A percentile compares a stretch with the other conserved stretches of the same genome.
These are phyloP conservation scores for Oreochromis niloticus DNA, from an alignment of 2,113 vertebrate genomes.

Conservation along the genomic window DNA sequence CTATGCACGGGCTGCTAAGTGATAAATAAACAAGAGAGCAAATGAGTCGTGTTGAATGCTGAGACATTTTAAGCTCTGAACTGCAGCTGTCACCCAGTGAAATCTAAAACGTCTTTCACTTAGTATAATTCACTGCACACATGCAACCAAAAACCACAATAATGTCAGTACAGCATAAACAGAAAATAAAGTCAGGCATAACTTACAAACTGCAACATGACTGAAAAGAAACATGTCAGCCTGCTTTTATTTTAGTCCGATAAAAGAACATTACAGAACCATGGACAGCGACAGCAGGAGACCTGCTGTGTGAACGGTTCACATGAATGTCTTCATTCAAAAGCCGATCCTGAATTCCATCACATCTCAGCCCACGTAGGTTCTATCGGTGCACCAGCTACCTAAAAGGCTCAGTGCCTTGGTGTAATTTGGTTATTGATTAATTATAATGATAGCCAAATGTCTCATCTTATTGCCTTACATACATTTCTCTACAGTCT, in stretches of 20 bases:
- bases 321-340: neutral
- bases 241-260: neutral
- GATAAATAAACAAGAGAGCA: neutral
- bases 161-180: constrained; percentile 28
- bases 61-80: constrained; percentile 46
- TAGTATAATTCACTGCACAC: constrained; percentile 34
- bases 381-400: neutral
- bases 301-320: neutral
- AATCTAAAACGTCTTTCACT: constrained; percentile 43
- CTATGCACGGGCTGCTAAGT: neutral
- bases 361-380: neutral
- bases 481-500: neutral
- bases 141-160: constrained; percentile 41
- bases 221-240: neutral
- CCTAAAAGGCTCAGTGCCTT: neutral
- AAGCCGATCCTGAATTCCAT: neutral
- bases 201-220: neutral
- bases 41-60: neutral
- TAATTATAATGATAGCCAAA: neutral
- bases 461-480: neutral
- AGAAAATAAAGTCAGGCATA: constrained; percentile 11
- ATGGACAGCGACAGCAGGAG: constrained; percentile 59
- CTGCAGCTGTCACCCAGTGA: constrained; percentile 51
- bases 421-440: neutral
- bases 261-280: constrained; percentile 55